phyloP scores from a whole-genome alignment of 2,113 vertebrate genomes.

The Melanerpes formicivorus region DNA sequence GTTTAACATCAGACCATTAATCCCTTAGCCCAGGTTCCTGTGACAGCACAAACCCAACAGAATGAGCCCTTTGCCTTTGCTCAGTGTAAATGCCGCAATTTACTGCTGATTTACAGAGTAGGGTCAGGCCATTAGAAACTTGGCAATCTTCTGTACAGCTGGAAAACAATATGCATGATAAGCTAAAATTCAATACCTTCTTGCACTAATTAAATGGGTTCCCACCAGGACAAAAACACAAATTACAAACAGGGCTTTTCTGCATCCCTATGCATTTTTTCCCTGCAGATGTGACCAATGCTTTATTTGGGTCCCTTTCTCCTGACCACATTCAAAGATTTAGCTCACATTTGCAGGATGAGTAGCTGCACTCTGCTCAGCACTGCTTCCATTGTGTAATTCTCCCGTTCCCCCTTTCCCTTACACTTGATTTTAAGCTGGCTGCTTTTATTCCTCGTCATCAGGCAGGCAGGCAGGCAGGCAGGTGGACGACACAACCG shows the following conservation, averaged over 20 bases:
- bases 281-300: conserved; percentile 76
- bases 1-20: conserved; percentile 88
- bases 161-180: conserved; percentile 90
- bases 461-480: not conserved
- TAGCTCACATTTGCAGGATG: conserved; percentile 30
- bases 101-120: conserved; percentile 89
- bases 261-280: conserved; percentile 85
- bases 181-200: conserved; percentile 90
- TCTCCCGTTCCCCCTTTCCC: not conserved
- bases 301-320: conserved; percentile 62
- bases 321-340: conserved; percentile 49
- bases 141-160: conserved; percentile 88
- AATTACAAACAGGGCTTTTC: conserved; percentile 83
- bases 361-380: not conserved
- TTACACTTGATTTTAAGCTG: not conserved
- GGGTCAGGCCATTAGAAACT: conserved; percentile 89
- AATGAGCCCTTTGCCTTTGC: conserved; percentile 86
- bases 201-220: conserved; percentile 87
- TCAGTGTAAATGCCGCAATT: conserved; percentile 86
- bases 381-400: not conserved
- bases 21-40: conserved; percentile 82
- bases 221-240: conserved; percentile 86
- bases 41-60: conserved; percentile 86
- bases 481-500: conserved; percentile 31
- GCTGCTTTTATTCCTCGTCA: not conserved